Conservation (phyloP, 2,888 invertebrate species). For the Limnephilus rhombicus region DNA sequence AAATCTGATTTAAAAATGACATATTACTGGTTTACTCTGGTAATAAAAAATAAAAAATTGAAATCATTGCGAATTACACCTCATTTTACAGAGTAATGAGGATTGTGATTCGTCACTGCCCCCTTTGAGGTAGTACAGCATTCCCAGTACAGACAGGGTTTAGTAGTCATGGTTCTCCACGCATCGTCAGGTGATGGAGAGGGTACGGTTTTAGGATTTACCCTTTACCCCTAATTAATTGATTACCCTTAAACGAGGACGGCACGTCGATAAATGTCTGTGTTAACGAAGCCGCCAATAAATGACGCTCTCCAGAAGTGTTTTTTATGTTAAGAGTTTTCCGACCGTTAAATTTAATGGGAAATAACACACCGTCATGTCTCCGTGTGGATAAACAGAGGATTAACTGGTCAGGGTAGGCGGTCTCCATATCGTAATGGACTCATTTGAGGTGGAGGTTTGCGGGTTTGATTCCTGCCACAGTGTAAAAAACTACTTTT, state of each 20-base stretch:
- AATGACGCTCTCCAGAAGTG: constrained; percentile 13
- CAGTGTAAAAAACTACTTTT: background rate
- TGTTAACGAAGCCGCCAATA: constrained; percentile 52
- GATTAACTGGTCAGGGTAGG: background rate
- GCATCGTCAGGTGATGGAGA: constrained; percentile 49
- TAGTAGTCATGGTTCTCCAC: constrained; percentile 17
- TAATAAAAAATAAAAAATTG: too few species aligned
- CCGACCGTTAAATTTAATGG: background rate
- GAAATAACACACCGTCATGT: background rate
- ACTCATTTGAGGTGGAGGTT: background rate
- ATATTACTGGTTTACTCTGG: too few species aligned
- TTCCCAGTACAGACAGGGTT: background rate
- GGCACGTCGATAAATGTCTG: constrained; percentile 52
- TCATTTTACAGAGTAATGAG: background rate
- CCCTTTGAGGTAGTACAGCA: background rate
- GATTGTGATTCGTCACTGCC: constrained; percentile 15
- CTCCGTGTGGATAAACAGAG: background rate
- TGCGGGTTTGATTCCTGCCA: background rate
- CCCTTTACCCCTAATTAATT: constrained; percentile 56
- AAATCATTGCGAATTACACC: background rate
- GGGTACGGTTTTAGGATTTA: constrained; percentile 46
- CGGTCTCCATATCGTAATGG: background rate
- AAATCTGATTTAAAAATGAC: too few species aligned
- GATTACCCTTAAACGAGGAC: constrained; percentile 53
- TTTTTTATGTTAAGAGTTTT: background rate